Percentiles rank a stretch among this genome's conserved stretches.
Evolutionary conservation across 1,140 invertebrate genomes (phyloP).

Genomic region (Brachionus asplanchnoidis): DNA sequence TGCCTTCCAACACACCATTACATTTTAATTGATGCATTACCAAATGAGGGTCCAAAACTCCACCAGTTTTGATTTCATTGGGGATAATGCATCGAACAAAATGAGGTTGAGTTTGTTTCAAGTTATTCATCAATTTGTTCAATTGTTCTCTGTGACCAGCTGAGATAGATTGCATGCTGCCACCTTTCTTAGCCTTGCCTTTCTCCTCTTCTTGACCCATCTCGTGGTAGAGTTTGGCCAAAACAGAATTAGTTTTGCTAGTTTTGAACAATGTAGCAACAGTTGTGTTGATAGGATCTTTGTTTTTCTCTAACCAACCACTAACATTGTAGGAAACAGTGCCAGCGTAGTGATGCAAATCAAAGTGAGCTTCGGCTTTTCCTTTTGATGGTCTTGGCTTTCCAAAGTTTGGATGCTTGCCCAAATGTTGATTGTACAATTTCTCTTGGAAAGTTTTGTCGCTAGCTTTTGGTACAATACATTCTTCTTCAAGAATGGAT

Average conservation of each 20-base stretch:
- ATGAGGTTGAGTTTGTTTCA: conserved; percentile 92
- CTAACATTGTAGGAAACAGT: conserved; percentile 72
- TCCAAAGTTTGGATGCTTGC: conserved; percentile 92
- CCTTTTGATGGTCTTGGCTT: conserved; percentile 96
- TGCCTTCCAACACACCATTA: conserved; percentile 99
- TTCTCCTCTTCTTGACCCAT: conserved; percentile 37
- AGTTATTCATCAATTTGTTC: conserved; percentile 90
- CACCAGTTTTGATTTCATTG: conserved; percentile 92
- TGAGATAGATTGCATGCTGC: conserved; percentile 89
- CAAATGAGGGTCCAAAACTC: conserved; percentile 95
- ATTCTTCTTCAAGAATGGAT: conserved; percentile 99
- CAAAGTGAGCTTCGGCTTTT: conserved; percentile 88
- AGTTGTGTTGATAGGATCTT: conserved; percentile 97
- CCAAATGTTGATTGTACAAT: conserved; percentile 95
- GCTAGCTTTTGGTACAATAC: conserved; percentile 99
- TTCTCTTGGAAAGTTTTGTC: conserved; percentile 95
- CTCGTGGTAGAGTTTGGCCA: background rate
- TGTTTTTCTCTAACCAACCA: conserved; percentile 99
- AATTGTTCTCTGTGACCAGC: conserved; percentile 85
- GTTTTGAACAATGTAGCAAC: conserved; percentile 61
- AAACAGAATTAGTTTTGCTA: conserved; percentile 9
- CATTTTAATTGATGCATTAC: conserved; percentile 96
- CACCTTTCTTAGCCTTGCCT: conserved; percentile 81
- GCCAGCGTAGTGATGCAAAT: conserved; percentile 97
- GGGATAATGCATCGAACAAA: conserved; percentile 99